These are phyloP conservation scores for Tanypteryx hageni DNA, from an alignment of 2,888 invertebrate genomes.

Conservation along the genomic window DNA sequence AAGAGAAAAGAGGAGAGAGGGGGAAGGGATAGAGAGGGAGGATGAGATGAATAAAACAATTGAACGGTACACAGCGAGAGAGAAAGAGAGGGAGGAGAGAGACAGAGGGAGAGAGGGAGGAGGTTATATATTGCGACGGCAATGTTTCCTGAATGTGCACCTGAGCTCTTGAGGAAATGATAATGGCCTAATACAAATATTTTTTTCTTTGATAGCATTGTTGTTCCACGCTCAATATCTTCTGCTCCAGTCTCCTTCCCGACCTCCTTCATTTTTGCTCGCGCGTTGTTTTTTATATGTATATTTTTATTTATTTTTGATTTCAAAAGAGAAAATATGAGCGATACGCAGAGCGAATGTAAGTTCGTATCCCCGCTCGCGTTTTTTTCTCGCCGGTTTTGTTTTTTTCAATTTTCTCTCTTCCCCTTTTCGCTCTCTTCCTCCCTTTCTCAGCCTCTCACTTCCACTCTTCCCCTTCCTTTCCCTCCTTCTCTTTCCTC, in stretches of 20 bases:
- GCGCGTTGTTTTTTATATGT: not conserved
- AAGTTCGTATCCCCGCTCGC: constrained; percentile 8
- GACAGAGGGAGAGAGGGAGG: not conserved
- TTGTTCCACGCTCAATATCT: constrained; percentile 60
- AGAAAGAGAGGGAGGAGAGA: not conserved
- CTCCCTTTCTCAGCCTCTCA: not conserved
- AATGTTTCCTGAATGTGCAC: constrained; percentile 54
- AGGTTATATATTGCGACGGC: constrained; percentile 48
- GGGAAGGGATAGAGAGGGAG: not conserved
- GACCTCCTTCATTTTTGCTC: constrained; percentile 35
- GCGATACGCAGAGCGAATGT: constrained; percentile 13
- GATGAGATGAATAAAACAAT: constrained; percentile 49
- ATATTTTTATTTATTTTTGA: constrained; percentile 19
- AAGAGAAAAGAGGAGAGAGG: not conserved
- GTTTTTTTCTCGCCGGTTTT: not conserved
- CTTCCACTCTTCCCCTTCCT: not conserved
- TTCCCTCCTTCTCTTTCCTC: not conserved
- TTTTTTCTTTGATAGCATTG: constrained; percentile 64
- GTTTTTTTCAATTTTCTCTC: constrained; percentile 40
- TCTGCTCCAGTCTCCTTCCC: constrained; percentile 44
- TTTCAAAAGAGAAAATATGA: constrained; percentile 32
- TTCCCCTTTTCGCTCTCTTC: not conserved
- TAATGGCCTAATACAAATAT: constrained; percentile 62
- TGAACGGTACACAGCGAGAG: constrained; percentile 20
- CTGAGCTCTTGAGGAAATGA: constrained; percentile 59